A percentile compares a stretch with the other conserved stretches of the same genome.
Conservation (phyloP, 1,140 invertebrate species). For the Pectinophora gossypiella region DNA sequence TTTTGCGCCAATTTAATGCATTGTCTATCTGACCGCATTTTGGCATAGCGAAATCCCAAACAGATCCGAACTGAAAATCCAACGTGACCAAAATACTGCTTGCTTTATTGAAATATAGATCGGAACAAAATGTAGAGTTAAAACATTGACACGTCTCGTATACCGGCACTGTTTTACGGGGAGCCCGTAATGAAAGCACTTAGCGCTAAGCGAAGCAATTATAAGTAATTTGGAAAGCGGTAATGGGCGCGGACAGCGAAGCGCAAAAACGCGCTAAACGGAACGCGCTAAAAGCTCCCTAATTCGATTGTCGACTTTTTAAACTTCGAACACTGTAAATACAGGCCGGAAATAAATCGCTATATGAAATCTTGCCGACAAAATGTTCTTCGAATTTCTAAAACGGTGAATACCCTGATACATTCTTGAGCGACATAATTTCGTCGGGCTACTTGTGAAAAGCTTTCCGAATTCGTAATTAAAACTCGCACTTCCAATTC, state of each 20-base stretch:
- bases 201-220: conserved; percentile 73
- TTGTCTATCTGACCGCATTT: conserved; percentile 28
- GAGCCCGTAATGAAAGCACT: conserved; percentile 68
- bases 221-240: conserved; percentile 68
- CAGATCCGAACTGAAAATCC: background rate
- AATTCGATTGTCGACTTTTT: conserved; percentile 70
- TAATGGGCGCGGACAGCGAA: conserved; percentile 66
- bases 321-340: conserved; percentile 38
- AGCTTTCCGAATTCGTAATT: conserved; percentile 56
- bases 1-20: conserved; percentile 49
- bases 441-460: conserved; percentile 22
- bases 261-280: conserved; percentile 67
- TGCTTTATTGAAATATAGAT: conserved; percentile 25
- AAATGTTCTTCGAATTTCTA: background rate
- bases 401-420: background rate
- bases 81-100: background rate
- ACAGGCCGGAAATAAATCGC: conserved; percentile 17
- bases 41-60: background rate
- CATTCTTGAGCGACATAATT: background rate
- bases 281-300: conserved; percentile 69
- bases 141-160: conserved; percentile 31
- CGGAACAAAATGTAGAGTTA: conserved; percentile 26
- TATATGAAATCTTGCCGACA: background rate
- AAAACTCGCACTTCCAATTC: conserved; percentile 46
- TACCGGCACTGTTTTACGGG: conserved; percentile 35